These are phyloP conservation scores for Brachyalestes nurse DNA, from an alignment of 2,797 vertebrate species.

Conservation along the genomic window DNA sequence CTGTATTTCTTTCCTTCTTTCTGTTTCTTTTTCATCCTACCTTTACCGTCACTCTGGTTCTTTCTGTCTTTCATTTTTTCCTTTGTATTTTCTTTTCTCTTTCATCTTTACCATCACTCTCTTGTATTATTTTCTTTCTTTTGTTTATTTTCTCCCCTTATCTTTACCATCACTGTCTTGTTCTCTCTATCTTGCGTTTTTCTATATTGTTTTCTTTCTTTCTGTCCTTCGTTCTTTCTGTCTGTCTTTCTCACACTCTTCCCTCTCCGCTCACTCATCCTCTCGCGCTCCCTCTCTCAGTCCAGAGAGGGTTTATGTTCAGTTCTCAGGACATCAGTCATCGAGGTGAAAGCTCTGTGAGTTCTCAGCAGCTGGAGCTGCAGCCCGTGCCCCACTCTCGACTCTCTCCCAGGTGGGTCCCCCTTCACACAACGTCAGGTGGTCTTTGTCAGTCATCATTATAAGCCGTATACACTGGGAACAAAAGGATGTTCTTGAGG, in stretches of 20 bases:
- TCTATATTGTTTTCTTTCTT: neutral
- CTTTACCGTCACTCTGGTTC: too few relatives aligned
- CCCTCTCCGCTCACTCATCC: neutral
- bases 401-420: conserved; percentile 85
- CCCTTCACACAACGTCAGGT: neutral
- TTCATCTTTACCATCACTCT: too few relatives aligned
- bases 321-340: conserved; percentile 88
- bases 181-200: too few relatives aligned
- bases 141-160: neutral
- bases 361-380: conserved; percentile 88
- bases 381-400: conserved; percentile 85
- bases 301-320: conserved; percentile 93
- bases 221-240: neutral
- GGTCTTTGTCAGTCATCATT: too few relatives aligned
- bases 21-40: too few relatives aligned
- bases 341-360: conserved; percentile 87
- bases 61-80: too few relatives aligned
- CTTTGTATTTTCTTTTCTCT: too few relatives aligned
- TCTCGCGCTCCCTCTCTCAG: conserved; percentile 69
- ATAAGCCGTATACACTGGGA: too few relatives aligned
- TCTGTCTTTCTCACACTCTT: neutral
- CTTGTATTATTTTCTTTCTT: too few relatives aligned
- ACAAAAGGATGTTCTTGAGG: too few relatives aligned
- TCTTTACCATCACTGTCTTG: too few relatives aligned
- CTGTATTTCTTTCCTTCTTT: too few relatives aligned